Evolutionary conservation across 1,140 invertebrate species (phyloP).

Genomic region (Drosophila cardini): DNA sequence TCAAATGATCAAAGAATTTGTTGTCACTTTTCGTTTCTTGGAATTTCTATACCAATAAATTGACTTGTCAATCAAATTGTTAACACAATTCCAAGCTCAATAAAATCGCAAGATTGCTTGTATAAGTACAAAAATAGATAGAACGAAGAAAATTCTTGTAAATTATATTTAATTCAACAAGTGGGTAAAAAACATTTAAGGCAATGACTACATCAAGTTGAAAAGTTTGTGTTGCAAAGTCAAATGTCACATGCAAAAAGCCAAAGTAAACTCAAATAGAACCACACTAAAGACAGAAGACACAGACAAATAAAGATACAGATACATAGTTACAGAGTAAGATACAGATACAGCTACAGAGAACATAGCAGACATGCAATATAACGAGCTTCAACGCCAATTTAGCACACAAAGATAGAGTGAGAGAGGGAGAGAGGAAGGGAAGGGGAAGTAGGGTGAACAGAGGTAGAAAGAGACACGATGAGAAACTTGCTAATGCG

Average conservation of each 20-base stretch:
- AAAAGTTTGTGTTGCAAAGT: conserved; percentile 34
- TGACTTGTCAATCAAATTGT: conserved; percentile 17
- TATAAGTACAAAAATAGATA: too few species aligned
- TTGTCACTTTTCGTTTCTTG: neutral
- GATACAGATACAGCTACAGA: conserved; percentile 11
- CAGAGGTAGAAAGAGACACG: neutral
- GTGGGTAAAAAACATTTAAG: conserved; percentile 60
- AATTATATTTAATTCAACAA: conserved; percentile 75
- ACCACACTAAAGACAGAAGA: conserved; percentile 7
- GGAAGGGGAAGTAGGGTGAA: neutral
- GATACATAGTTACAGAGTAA: neutral
- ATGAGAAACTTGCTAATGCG: conserved; percentile 55
- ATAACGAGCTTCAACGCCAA: conserved; percentile 69
- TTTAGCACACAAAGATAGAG: conserved; percentile 39
- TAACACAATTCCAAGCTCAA: conserved; percentile 8
- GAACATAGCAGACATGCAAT: conserved; percentile 55
- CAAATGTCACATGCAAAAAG: conserved; percentile 44
- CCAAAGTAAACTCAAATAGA: conserved; percentile 36
- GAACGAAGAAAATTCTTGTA: conserved; percentile 35
- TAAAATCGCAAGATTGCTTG: conserved; percentile 28
- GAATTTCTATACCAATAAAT: conserved; percentile 8
- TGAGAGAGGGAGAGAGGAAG: conserved; percentile 1
- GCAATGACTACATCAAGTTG: conserved; percentile 51
- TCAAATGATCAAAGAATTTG: neutral
- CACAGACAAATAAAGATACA: conserved; percentile 8